Percentiles rank a stretch among this genome's conserved stretches.
Evolutionary conservation across 2,797 vertebrate species (phyloP).

Genomic region (Remorina albescens): DNA sequence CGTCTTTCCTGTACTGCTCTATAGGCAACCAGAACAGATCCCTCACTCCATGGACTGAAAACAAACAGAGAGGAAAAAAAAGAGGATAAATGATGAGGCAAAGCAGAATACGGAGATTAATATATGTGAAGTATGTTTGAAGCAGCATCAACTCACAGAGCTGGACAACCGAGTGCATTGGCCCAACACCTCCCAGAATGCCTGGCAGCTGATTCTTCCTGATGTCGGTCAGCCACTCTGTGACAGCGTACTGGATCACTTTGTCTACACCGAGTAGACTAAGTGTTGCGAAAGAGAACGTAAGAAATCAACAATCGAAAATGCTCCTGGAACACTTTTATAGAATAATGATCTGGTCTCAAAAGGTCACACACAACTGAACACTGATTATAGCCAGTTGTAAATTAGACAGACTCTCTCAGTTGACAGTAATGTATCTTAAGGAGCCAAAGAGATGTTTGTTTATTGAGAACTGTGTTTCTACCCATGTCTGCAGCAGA

Average conservation of each 20-base stretch:
- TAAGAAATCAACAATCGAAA: neutral
- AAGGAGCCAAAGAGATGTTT: neutral
- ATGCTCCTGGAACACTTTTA: neutral
- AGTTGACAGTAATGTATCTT: neutral
- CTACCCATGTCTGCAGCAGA: constrained; percentile 94
- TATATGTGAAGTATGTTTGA: neutral
- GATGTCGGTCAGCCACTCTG: constrained; percentile 94
- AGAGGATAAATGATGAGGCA: neutral
- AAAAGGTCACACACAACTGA: constrained; percentile 2
- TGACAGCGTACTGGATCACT: constrained; percentile 93
- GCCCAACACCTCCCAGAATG: constrained; percentile 93
- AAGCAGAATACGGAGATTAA: neutral
- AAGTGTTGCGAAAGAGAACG: constrained; percentile 24
- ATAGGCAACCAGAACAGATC: constrained; percentile 96
- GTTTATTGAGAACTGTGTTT: constrained; percentile 1
- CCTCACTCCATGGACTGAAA: constrained; percentile 91
- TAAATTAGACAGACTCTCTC: neutral
- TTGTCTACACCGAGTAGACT: constrained; percentile 94
- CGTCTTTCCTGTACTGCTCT: constrained; percentile 93
- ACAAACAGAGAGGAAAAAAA: constrained; percentile 5
- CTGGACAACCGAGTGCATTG: constrained; percentile 95
- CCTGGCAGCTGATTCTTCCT: constrained; percentile 95
- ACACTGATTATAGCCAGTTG: neutral
- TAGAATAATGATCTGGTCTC: neutral
- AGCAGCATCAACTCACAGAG: constrained; percentile 86